Evolutionary conservation across 1,140 invertebrate genomes (phyloP), one percentile per base, ranked within the genome.

Genomic region (Drosophila kurseongensis): DNA sequence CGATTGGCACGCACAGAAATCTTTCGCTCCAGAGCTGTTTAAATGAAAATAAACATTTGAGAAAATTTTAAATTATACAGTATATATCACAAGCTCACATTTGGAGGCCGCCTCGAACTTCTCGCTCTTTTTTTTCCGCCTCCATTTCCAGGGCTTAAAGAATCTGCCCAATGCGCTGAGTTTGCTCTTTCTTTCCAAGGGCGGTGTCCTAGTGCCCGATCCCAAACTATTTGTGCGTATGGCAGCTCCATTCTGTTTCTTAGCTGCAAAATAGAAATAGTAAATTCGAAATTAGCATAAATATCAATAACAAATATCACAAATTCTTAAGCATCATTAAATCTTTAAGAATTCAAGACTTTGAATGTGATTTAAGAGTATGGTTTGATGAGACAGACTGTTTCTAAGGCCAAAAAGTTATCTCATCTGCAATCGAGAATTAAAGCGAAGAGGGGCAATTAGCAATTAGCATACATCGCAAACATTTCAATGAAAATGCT

Each of bases 101-200:
- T 97, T 96, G 90, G 97, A 98, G 80, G 97, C 96, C 82, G 97
- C 97, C 93, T 99, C 98, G 91, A 99, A 98, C 93, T 98, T 98
- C 92, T 99, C 98, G 61, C 97, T 98, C 94, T 99, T 99, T 95
- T 98, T 98, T 97, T 98, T 98, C 93, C 98, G 95, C 94, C 98
- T 98, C 98, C 98, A 99, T 93, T 99, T 99, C 98, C 98, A 99
- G 5, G 98, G 98, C 94, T 98, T 98, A 93, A 99, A 98, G 83
- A 99, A 95, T 93, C 97, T 96, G 78, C 98, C 97, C 90, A 99
- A 94, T 48, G 97, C 96, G 36, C 97, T 97, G 92, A 99, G 96
- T 93, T 98, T 98, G 89, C 97, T 98, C 93, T 98, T 98, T 75
- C 97, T 95, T 93, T 97, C 97, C 65, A 95, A 94, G 75, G 95